Evolutionary conservation across 2,888 invertebrate species (phyloP), one percentile per base, ranked within the genome.

Genomic region (Eristalis pertinax): DNA sequence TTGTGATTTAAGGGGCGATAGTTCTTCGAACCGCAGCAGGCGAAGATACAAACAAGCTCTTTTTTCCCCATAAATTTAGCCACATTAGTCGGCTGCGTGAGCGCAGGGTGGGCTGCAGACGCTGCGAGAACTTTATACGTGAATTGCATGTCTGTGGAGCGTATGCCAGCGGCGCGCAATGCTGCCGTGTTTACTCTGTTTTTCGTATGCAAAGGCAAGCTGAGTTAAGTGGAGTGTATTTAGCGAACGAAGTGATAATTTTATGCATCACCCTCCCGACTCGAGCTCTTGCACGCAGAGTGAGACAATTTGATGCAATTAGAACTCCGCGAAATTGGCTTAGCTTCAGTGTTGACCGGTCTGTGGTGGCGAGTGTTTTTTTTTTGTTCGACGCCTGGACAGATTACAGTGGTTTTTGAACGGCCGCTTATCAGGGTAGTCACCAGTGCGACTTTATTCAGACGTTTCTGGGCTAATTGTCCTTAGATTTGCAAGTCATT

Each of bases 31-130:
- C 50, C 50, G 50, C 50, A 19, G n/a, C 43, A 5, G 43, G 43
- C 2, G 43, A 7, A 43, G 50, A 19, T 50, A 50, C 50, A 50
- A 19, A 19, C 50, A 19, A 50, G 50, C 8, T 15, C 7, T 35
- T 70, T 78, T 64, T 32, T 32, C 4, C 4, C 26, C 69, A 78
- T 70, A 70, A 78, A 78, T 78, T 78, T 56, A 15, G 19, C 63
- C 15, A 63, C 64, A 70, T 78, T 78, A 70, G 50, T 24, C 26
- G 64, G 35, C 70, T 64, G 43, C 24, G 22, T 67, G 35, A 19
- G 32, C 60, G 56, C 35, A 58, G 38, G 56, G 65, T 15, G 22
- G 56, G 29, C 15, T 4, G 5, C 24, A 24, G 22, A 56, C 10
- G 26, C 4, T n/a, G 56, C 3, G 19, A n/a, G 5, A 5, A 19